Percentiles rank a stretch among this genome's conserved stretches.
phyloP scores from a whole-genome alignment of 2,888 invertebrate genomes.

The Mesochorus sp. region DNA sequence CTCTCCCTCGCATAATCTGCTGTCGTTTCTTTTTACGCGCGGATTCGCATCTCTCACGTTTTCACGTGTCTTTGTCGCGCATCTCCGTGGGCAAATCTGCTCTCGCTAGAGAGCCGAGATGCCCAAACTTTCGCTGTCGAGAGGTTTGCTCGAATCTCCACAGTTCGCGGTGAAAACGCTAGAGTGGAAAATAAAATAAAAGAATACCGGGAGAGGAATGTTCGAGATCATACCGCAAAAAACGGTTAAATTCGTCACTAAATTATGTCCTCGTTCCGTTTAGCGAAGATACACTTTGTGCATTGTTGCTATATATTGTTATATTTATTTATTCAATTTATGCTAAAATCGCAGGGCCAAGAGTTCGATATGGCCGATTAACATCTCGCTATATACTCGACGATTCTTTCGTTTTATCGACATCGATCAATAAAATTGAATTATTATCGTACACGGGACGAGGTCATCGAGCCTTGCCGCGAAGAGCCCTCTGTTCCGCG shows the following conservation, averaged over 20 bases:
- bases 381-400: conserved; percentile 11
- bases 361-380: conserved; percentile 41
- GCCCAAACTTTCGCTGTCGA: conserved; percentile 35
- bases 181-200: neutral
- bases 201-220: neutral
- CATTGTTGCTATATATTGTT: neutral
- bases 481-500: conserved; percentile 12
- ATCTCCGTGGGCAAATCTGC: no score
- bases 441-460: conserved; percentile 54
- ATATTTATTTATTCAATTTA: conserved; percentile 24
- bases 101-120: conserved; percentile 35
- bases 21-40: neutral
- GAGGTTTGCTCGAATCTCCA: neutral
- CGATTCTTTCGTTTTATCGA: conserved; percentile 42
- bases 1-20: conserved; percentile 2
- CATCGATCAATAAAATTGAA: conserved; percentile 62
- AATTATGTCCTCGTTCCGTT: neutral
- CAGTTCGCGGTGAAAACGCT: neutral
- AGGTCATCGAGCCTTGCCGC: conserved; percentile 60
- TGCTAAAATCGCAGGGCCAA: conserved; percentile 11
- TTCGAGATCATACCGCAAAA: no score
- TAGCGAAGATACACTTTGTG: neutral
- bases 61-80: neutral
- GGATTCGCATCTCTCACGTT: conserved; percentile 3
- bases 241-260: neutral